A percentile compares a stretch with the other conserved stretches of the same genome.
Evolutionary conservation across 1,140 invertebrate species (phyloP).

Genomic region (Chironomus tepperi): DNA sequence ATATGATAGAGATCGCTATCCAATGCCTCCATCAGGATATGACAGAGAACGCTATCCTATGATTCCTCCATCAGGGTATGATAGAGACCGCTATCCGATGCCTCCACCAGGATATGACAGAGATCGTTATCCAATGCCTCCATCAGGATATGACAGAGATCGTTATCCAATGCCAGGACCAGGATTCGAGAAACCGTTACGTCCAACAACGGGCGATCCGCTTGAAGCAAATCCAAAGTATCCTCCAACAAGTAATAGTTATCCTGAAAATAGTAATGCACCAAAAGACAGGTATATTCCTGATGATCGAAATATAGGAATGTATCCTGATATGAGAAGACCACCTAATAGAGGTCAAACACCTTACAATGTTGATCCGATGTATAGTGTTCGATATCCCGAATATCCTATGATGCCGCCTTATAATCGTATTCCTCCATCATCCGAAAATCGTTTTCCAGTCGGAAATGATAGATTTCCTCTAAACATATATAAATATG

Average conservation of each 20-base stretch:
- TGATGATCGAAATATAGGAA: conserved; percentile 35
- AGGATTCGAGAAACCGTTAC: conserved; percentile 26
- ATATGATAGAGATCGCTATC: neutral
- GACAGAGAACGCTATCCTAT: conserved; percentile 27
- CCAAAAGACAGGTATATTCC: conserved; percentile 27
- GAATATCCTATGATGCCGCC: conserved; percentile 5
- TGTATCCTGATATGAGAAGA: conserved; percentile 33
- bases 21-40: neutral
- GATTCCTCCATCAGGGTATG: neutral
- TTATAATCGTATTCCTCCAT: neutral
- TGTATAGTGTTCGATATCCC: conserved; percentile 28
- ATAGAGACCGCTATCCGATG: conserved; percentile 37
- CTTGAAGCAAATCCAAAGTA: neutral
- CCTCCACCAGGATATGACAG: conserved; percentile 33
- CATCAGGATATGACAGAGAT: conserved; percentile 26
- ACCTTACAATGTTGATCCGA: conserved; percentile 27
- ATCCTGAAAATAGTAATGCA: conserved; percentile 38
- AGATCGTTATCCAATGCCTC: conserved; percentile 27
- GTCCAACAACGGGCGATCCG: neutral
- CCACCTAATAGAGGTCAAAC: conserved; percentile 4
- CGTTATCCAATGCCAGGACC: conserved; percentile 40
- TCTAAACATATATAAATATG: conserved; percentile 39
- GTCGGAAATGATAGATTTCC: conserved; percentile 39
- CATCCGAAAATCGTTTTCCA: conserved; percentile 38
- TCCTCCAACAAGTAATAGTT: conserved; percentile 31